Evolutionary conservation across 2,797 vertebrate species (phyloP).

Genomic region (Heliangelus exortis): DNA sequence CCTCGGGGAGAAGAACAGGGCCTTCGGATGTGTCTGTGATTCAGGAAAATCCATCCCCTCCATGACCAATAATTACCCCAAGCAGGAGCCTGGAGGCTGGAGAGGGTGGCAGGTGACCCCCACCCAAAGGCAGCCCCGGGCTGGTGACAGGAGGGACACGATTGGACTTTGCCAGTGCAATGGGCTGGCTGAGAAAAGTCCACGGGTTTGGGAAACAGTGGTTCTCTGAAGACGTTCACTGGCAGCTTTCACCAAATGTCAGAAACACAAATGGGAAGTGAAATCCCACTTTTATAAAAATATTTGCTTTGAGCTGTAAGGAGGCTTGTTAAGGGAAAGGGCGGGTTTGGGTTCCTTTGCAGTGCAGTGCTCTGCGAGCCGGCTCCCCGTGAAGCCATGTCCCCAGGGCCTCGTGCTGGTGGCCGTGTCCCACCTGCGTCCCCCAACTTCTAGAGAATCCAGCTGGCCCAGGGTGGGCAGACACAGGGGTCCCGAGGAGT

Average conservation of each 20-base stretch:
- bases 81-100: accelerated
- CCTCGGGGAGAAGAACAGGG: not conserved
- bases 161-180: not conserved
- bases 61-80: not conserved
- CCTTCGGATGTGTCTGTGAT: not conserved
- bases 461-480: accelerated
- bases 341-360: not conserved
- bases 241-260: not conserved
- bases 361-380: accelerated
- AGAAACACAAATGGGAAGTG: slow-evolving; percentile 54
- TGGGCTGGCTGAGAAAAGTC: not conserved
- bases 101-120: not conserved
- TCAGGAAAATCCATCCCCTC: not conserved
- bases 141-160: not conserved
- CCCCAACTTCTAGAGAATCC: accelerated
- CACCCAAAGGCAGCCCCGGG: not conserved
- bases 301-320: not conserved
- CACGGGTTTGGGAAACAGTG: not conserved
- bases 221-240: not conserved
- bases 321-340: not conserved
- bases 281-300: slow-evolving; percentile 32
- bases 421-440: not conserved
- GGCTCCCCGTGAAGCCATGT: not conserved
- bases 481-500: accelerated
- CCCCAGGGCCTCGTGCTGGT: not conserved